Evolutionary conservation across 2,113 vertebrate genomes (phyloP).

Genomic region (Thomomys bottae): DNA sequence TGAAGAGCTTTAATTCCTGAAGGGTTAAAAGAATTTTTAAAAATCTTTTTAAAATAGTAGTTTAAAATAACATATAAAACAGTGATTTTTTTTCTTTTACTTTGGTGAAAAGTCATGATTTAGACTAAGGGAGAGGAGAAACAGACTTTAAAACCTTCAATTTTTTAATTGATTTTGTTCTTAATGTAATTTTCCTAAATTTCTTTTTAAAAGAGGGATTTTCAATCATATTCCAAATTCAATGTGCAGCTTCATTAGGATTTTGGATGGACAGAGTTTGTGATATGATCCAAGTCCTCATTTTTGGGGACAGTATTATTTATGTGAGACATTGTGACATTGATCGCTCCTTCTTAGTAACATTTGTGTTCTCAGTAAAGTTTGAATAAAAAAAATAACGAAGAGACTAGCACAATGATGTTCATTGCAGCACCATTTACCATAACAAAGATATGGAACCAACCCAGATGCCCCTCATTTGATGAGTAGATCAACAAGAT

Average conservation of each 20-base stretch:
- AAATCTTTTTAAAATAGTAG: background rate
- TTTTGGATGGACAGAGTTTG: background rate
- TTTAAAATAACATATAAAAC: background rate
- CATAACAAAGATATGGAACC: no score
- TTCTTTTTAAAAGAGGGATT: background rate
- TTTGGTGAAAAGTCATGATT: background rate
- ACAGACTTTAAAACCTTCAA: background rate
- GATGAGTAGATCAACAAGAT: no score
- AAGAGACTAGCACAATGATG: no score
- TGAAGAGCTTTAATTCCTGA: background rate
- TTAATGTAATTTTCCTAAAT: background rate
- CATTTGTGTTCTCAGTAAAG: background rate
- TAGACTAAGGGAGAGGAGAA: background rate
- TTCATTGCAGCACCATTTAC: no score
- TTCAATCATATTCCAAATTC: background rate
- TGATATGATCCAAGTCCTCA: constrained; percentile 9
- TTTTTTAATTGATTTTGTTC: background rate
- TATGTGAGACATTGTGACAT: background rate
- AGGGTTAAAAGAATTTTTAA: background rate
- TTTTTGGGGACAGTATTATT: no score
- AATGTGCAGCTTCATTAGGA: background rate
- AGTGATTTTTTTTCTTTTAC: background rate
- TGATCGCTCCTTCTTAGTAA: constrained; percentile 25
- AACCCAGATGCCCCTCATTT: no score
- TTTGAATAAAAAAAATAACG: background rate